A percentile compares a stretch with the other conserved stretches of the same genome.
These are phyloP conservation scores for Chauna torquata DNA, from an alignment of 2,113 vertebrate species.

Conservation along the genomic window DNA sequence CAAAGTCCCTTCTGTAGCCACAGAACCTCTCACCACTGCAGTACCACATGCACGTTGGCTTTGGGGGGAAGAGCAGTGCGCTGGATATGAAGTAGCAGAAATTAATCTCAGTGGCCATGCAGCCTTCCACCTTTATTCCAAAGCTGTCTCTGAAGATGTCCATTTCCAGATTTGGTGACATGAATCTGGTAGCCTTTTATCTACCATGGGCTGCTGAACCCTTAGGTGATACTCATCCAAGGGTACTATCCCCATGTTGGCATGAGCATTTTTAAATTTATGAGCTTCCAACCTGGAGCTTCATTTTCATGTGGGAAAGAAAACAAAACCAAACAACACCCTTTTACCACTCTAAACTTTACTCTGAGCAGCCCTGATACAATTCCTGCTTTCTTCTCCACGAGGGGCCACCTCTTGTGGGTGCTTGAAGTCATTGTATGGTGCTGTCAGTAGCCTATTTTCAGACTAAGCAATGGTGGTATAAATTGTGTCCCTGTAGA, in stretches of 20 bases:
- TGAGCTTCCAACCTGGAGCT: neutral
- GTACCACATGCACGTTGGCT: fast-evolving
- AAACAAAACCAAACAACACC: neutral
- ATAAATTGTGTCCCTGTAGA: neutral
- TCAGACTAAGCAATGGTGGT: neutral
- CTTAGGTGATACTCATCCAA: neutral
- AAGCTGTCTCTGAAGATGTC: neutral
- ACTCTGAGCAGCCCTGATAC: neutral
- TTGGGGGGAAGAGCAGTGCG: fast-evolving
- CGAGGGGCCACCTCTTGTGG: neutral
- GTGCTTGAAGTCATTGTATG: neutral
- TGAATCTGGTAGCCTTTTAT: neutral
- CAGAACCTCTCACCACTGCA: neutral
- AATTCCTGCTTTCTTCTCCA: neutral
- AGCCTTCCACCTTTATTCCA: neutral
- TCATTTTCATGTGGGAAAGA: neutral
- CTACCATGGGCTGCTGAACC: neutral
- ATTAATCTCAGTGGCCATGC: neutral
- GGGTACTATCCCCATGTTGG: neutral
- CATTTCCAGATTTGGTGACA: neutral
- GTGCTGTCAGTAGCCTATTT: neutral
- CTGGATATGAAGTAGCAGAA: neutral
- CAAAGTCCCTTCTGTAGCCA: neutral
- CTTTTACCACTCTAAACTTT: neutral
- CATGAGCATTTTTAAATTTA: neutral